Base-by-base conservation (phyloP, 2,888 invertebrate genomes). In the Pterostichus niger region DNA sequence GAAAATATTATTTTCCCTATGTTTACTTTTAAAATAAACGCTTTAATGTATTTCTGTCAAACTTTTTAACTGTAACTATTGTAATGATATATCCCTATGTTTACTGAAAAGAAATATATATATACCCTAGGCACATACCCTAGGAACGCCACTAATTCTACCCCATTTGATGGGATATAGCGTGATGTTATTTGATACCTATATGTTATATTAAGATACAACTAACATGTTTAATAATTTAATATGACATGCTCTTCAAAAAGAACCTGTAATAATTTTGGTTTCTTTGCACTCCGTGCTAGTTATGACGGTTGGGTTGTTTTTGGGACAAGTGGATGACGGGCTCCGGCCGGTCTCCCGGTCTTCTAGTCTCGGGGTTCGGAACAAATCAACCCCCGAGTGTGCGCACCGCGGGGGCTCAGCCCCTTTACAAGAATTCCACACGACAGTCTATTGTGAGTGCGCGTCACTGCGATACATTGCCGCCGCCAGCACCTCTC, bases 351-450 rank as follows among this genome's bases (percentile, higher is more conserved):
- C 35, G 17, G 81, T 81, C 81, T 81, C 68, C 17, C 33, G 13
- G 44, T 71, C 17, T 64, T 31, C 13, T 11, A 17, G 59, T 11
- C 59, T 59, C 59, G 59, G 64, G 17, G 68, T 17, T 71, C 73
- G 85, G 85, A 85, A 84, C 85, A 85, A 86, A 86, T 86, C 84
- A 82, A 33, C 75, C 73, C 46, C 61, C 35, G 49, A 75, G 59
- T 35, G 75, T 33, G 82, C 56, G 84, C 84, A 79, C 54, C 84
- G 84, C 84, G 24, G 84, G 84, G 84, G 82, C 73, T 80, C 84
- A 83, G 84, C 84, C 83, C 85, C 83, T 84, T 85, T 85, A 86
- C 85, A 85, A 85, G 84, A 85, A 85, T 85, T 85, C 84, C 82
- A 83, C 83, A 85, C 84, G 85, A 85, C 84, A 85, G 83, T 78